Evolutionary conservation across 2,888 invertebrate genomes (phyloP).

Genomic region (Adineta ricciae): DNA sequence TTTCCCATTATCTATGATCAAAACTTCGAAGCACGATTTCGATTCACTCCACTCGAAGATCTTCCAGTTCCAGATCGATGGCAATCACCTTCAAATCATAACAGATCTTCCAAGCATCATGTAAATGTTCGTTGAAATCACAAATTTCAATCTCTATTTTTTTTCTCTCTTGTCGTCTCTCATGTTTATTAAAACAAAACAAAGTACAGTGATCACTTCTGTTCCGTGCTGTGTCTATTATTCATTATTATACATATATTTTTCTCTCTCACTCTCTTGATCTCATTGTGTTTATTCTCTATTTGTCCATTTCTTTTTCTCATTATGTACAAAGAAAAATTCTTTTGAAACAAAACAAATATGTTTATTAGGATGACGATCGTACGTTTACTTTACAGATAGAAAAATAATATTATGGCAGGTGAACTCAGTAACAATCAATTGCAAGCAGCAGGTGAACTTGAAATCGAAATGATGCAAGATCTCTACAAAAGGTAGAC

Average conservation of each 20-base stretch:
- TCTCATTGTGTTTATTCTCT: background rate
- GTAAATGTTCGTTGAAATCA: background rate
- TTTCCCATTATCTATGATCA: background rate
- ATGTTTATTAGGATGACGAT: background rate
- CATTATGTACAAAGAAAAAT: background rate
- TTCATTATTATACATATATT: background rate
- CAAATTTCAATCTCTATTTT: background rate
- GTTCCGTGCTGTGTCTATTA: background rate
- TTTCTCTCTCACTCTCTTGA: background rate
- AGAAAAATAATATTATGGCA: background rate
- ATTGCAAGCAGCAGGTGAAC: conserved; percentile 31
- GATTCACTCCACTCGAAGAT: background rate
- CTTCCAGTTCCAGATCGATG: background rate
- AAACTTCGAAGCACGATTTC: background rate
- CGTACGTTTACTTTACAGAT: background rate
- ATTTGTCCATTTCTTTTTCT: background rate
- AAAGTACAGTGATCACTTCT: background rate
- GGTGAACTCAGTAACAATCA: background rate
- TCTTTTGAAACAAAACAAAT: background rate
- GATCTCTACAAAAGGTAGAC: conserved; percentile 34
- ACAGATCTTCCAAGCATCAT: background rate
- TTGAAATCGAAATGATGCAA: conserved; percentile 37
- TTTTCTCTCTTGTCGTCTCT: background rate
- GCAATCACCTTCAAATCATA: background rate
- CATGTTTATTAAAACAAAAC: background rate